A percentile compares a stretch with the other conserved stretches of the same genome.
These are phyloP conservation scores for Diaprepes abbreviatus DNA, from an alignment of 2,888 invertebrate genomes.

Conservation along the genomic window DNA sequence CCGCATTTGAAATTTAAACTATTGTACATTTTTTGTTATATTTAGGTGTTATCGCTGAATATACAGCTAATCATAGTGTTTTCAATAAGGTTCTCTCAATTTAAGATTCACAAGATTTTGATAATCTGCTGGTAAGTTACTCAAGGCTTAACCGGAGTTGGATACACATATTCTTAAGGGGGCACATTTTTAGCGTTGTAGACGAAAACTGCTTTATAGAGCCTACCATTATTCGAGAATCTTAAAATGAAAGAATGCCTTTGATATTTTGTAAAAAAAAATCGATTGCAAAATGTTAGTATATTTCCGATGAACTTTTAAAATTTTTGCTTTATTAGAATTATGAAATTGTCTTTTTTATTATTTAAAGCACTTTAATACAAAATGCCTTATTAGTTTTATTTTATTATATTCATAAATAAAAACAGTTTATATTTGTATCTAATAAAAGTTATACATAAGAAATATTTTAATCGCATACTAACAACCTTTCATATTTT, in stretches of 20 bases:
- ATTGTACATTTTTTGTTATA: constrained; percentile 26
- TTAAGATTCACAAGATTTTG: background rate
- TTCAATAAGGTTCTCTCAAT: background rate
- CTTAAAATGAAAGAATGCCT: constrained; percentile 1
- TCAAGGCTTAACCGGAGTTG: background rate
- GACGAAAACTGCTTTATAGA: background rate
- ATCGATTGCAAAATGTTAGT: constrained; percentile 3
- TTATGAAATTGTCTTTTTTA: constrained; percentile 13
- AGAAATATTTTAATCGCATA: too few relatives aligned
- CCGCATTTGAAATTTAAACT: constrained; percentile 6
- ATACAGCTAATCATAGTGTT: background rate
- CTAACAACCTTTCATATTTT: too few relatives aligned
- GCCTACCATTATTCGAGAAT: background rate
- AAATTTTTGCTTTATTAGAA: constrained; percentile 21
- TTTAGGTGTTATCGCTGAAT: constrained; percentile 20
- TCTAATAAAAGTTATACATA: constrained; percentile 36
- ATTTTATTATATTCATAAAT: constrained; percentile 35
- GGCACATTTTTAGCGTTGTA: background rate
- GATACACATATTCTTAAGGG: background rate
- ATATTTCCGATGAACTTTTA: background rate
- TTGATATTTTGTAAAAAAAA: constrained; percentile 6
- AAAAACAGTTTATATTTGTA: constrained; percentile 47
- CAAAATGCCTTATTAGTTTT: constrained; percentile 45
- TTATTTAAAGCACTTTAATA: constrained; percentile 8
- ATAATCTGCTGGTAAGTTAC: background rate